A percentile compares a stretch with the other conserved stretches of the same genome.
phyloP scores from a whole-genome alignment of 1,140 invertebrate genomes.

The Pseudomyrmex flavicornis region DNA sequence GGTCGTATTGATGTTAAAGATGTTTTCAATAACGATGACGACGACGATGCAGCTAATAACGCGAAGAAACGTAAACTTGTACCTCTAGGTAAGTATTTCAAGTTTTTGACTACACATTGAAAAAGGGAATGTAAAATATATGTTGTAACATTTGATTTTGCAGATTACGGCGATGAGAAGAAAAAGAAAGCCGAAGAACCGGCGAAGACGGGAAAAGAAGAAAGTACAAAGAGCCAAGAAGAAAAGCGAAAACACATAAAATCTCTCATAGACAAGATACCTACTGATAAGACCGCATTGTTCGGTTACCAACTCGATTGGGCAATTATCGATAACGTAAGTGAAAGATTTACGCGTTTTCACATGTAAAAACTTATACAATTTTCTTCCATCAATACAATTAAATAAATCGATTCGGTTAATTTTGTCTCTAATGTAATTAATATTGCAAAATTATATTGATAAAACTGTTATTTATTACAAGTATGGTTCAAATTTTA shows the following conservation, averaged over 20 bases:
- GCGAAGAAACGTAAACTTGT: constrained; percentile 94
- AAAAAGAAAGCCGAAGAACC: constrained; percentile 85
- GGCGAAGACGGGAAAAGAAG: constrained; percentile 89
- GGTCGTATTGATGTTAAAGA: constrained; percentile 94
- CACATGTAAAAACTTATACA: too few species aligned
- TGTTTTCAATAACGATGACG: constrained; percentile 96
- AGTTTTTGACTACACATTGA: not conserved
- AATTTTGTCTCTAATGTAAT: not conserved
- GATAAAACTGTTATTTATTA: not conserved
- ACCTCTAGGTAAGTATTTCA: constrained; percentile 88
- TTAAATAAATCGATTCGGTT: too few species aligned
- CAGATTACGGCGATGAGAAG: constrained; percentile 89
- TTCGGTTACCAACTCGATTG: constrained; percentile 98
- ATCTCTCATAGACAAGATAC: constrained; percentile 98
- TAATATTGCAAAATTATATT: not conserved
- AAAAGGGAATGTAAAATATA: not conserved
- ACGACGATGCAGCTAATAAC: constrained; percentile 89
- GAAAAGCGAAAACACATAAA: constrained; percentile 99
- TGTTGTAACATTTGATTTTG: constrained; percentile 30
- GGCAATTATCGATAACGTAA: constrained; percentile 92
- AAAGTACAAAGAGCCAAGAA: constrained; percentile 92
- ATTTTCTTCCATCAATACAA: constrained; percentile 6
- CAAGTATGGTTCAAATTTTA: not conserved
- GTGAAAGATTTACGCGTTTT: constrained; percentile 49
- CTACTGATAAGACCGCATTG: constrained; percentile 97